Base-by-base conservation (phyloP, 2,113 vertebrate genomes). In the Syrmaticus mikado region DNA sequence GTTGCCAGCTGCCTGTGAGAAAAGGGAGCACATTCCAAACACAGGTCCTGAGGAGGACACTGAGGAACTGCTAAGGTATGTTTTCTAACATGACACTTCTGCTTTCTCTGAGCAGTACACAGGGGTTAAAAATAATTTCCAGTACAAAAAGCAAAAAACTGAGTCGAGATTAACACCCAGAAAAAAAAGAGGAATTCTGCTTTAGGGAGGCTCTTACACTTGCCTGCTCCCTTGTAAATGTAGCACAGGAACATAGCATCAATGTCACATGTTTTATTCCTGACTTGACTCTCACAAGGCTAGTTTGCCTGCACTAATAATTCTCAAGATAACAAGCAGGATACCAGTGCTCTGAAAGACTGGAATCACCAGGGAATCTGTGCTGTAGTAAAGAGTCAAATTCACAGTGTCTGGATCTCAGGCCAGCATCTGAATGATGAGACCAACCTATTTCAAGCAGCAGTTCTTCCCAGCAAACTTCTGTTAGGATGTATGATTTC, bases 61-160 rank as follows among this genome's bases (percentile, higher is more conserved):
- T 1, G 91, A 97, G 50, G 96, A 97, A 6, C 96, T 98, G 34
- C 96, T 97, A 94, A 98, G 98, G 98, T 98, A 98, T 8, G 18
- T 76, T 72, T 83, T 20, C 52, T 85, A 5, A 41, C 10, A 28
- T 34, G 9, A 57, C 34, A n/a, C 13, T 65, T 87, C 2, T 24
- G 6, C 70, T 87, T 89, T 82, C 62, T 92, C 34, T 34, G 90
- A 68, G 36, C 0, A 0, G 45, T 74, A 32, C 43, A 57, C 11
- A 28, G 28, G 21, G 6, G 2, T 4, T 38, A 36, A 68, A 85
- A 64, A 34, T 55, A n/a, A 67, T 25, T 21, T 80, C 32, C 7
- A 2, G n/a, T 74, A 30, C 34, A 36, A 70, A 83, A 86, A 81
- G 9, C 55, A 36, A 87, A 40, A 70, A 57, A 8, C 15, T 22